These are phyloP conservation scores for Strigamia maritima DNA, from an alignment of 2,888 invertebrate species.

Conservation along the genomic window DNA sequence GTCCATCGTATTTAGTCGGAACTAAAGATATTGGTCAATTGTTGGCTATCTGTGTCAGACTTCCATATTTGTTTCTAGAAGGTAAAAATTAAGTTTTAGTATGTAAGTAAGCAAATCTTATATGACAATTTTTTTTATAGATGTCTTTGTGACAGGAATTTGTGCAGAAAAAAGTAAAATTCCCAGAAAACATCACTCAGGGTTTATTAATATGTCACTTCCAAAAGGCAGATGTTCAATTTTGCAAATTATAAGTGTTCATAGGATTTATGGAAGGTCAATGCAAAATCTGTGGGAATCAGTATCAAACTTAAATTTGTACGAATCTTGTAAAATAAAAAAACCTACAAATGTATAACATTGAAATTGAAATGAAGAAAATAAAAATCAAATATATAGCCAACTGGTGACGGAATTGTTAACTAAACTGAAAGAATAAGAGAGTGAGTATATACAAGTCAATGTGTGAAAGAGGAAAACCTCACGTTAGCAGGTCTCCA, in stretches of 20 bases:
- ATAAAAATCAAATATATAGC: too few species aligned
- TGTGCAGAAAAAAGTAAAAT: background rate
- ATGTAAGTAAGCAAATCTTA: too few species aligned
- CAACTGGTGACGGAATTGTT: too few species aligned
- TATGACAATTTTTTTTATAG: background rate
- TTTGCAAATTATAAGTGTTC: background rate
- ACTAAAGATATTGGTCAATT: background rate
- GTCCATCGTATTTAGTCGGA: background rate
- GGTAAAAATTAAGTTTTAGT: background rate
- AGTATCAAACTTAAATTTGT: background rate
- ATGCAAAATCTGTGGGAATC: background rate
- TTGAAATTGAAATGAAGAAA: too few species aligned
- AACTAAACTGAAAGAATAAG: too few species aligned
- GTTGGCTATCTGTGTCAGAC: background rate
- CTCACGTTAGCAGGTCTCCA: too few species aligned
- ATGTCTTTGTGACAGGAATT: background rate
- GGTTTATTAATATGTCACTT: background rate
- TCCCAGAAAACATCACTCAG: background rate
- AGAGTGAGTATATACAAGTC: too few species aligned
- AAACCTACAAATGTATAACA: background rate
- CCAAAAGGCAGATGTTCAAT: background rate
- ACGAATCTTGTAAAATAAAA: background rate
- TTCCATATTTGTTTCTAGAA: background rate
- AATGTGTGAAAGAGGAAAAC: too few species aligned
- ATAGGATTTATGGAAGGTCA: background rate